A percentile compares a stretch with the other conserved stretches of the same genome.
Conservation (phyloP, 2,797 vertebrate species). For the Sarcoramphus papa region DNA sequence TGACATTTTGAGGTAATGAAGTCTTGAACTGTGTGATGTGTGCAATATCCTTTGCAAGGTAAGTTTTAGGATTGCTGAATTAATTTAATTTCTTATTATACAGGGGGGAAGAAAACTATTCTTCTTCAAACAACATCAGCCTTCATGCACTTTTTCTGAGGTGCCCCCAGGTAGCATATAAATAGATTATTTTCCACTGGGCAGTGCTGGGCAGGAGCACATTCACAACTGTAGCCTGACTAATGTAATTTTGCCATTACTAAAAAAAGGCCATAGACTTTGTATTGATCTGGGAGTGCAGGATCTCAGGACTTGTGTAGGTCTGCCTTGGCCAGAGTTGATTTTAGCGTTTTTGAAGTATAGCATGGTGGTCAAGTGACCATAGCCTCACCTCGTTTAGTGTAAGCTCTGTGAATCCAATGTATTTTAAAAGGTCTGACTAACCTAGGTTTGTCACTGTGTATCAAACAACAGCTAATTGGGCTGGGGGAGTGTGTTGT, state of each 20-base stretch:
- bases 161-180: neutral
- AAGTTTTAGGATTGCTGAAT: neutral
- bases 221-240: neutral
- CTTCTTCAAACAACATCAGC: neutral
- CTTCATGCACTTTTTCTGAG: neutral
- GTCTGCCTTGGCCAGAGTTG: neutral
- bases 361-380: neutral
- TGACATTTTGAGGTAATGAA: slow-evolving; percentile 3
- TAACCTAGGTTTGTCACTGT: neutral
- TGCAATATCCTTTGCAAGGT: neutral
- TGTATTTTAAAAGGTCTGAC: neutral
- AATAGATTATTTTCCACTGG: neutral
- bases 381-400: neutral
- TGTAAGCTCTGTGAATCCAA: neutral
- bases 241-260: neutral
- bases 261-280: neutral
- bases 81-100: neutral
- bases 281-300: neutral
- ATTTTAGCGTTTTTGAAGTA: neutral
- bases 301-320: neutral
- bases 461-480: neutral
- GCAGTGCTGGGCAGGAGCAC: neutral
- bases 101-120: neutral
- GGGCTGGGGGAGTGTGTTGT: neutral
- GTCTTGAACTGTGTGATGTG: neutral